These are phyloP conservation scores for Aphaenogaster ashmeadi DNA, from an alignment of 1,140 invertebrate species.

Conservation along the genomic window DNA sequence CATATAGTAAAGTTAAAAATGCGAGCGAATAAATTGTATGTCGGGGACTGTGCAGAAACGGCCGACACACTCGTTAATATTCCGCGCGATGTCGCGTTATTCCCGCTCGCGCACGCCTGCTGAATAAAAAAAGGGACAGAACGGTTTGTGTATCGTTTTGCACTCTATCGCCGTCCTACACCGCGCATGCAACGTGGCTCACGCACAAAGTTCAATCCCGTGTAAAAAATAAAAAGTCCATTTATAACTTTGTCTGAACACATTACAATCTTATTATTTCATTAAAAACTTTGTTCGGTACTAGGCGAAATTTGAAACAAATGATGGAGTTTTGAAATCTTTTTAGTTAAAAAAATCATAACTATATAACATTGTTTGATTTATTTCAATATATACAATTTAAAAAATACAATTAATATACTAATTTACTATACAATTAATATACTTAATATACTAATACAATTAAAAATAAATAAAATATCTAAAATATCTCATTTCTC, in stretches of 20 bases:
- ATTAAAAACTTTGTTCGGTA: too few species aligned
- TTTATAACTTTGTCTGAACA: neutral
- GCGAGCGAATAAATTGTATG: constrained; percentile 40
- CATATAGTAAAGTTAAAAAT: neutral
- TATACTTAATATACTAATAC: too few species aligned
- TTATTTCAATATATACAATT: too few species aligned
- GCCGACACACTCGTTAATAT: constrained; percentile 51
- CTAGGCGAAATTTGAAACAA: too few species aligned
- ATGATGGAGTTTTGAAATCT: too few species aligned
- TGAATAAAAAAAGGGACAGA: constrained; percentile 53
- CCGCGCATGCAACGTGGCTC: neutral
- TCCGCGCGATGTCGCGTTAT: constrained; percentile 42
- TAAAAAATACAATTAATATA: too few species aligned
- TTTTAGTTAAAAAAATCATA: too few species aligned
- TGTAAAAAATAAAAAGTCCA: neutral
- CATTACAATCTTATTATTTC: too few species aligned
- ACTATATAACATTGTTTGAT: too few species aligned
- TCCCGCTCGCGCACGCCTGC: constrained; percentile 19
- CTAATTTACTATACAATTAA: too few species aligned
- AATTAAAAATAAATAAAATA: too few species aligned
- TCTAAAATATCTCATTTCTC: too few species aligned
- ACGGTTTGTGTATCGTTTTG: constrained; percentile 35
- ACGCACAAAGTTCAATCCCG: neutral
- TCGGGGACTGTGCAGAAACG: constrained; percentile 41
- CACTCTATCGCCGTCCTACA: constrained; percentile 9